phyloP scores from a whole-genome alignment of 2,888 invertebrate genomes.

The Drosophila multiciliata region DNA sequence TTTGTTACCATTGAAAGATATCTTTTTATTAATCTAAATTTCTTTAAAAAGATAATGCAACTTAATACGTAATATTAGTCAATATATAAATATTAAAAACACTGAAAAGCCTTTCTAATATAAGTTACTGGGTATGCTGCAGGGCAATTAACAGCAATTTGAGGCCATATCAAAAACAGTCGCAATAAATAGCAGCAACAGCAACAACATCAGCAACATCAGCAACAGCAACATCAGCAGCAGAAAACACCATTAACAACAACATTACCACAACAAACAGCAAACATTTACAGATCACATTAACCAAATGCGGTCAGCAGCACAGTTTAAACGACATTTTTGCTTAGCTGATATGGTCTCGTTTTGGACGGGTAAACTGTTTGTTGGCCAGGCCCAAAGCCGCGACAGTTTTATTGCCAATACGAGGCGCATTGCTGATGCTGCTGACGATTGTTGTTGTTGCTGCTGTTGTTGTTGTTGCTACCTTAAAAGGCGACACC shows the following conservation, averaged over 20 bases:
- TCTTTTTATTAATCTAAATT: not conserved
- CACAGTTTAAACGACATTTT: constrained; percentile 79
- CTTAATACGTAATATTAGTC: rapidly evolving
- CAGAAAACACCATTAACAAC: constrained; percentile 7
- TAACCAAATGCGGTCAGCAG: constrained; percentile 81
- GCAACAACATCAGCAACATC: not conserved
- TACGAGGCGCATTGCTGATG: constrained; percentile 24
- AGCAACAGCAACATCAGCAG: not conserved
- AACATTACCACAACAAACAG: constrained; percentile 27
- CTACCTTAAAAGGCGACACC: constrained; percentile 70
- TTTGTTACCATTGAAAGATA: not conserved
- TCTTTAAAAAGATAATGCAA: not conserved
- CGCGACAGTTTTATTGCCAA: constrained; percentile 81
- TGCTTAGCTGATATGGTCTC: constrained; percentile 76
- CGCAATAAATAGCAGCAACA: constrained; percentile 11
- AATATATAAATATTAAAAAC: not conserved
- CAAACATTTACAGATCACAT: constrained; percentile 60
- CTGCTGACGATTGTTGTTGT: constrained; percentile 29
- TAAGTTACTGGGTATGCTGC: constrained; percentile 7
- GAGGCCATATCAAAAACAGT: constrained; percentile 46
- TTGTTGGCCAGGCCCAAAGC: constrained; percentile 39
- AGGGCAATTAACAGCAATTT: constrained; percentile 63
- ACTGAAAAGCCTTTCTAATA: not conserved
- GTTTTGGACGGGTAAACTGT: constrained; percentile 63
- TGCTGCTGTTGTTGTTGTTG: constrained; percentile 35